Evolutionary conservation across 2,888 invertebrate genomes (phyloP).

Genomic region (Omphaloscelis lunosa): DNA sequence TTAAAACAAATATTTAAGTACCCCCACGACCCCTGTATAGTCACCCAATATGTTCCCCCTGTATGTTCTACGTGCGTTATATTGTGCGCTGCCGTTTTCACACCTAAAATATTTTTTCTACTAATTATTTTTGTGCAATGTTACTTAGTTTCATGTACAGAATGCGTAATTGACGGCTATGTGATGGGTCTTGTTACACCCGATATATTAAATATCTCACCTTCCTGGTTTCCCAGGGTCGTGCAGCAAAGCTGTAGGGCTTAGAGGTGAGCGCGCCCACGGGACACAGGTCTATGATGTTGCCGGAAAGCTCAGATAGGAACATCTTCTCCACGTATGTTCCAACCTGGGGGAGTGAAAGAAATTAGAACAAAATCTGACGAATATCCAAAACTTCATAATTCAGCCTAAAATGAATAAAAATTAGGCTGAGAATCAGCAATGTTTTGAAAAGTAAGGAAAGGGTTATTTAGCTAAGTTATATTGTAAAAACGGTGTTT

Average conservation of each 20-base stretch:
- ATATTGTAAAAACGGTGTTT: background rate
- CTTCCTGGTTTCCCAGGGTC: conserved; percentile 99
- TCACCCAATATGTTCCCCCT: background rate
- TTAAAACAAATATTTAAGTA: background rate
- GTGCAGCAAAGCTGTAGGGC: conserved; percentile 98
- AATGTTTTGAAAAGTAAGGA: background rate
- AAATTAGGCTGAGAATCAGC: background rate
- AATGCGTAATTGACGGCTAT: background rate
- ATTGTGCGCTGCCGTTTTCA: background rate
- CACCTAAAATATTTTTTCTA: background rate
- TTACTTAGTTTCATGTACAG: background rate
- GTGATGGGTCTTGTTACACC: background rate
- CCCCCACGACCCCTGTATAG: background rate
- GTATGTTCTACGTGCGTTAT: background rate
- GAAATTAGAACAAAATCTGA: background rate
- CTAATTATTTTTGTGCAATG: background rate
- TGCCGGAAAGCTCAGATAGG: conserved; percentile 98
- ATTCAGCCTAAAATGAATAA: background rate
- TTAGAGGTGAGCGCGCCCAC: conserved; percentile 99
- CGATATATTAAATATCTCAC: conserved; percentile 75
- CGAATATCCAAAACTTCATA: background rate
- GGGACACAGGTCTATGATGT: conserved; percentile 99
- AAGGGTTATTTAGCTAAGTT: background rate
- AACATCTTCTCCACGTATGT: conserved; percentile 99
- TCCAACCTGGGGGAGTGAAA: conserved; percentile 92